phyloP scores from a whole-genome alignment of 1,140 invertebrate species.

The Trichomalopsis sarcophagae region DNA sequence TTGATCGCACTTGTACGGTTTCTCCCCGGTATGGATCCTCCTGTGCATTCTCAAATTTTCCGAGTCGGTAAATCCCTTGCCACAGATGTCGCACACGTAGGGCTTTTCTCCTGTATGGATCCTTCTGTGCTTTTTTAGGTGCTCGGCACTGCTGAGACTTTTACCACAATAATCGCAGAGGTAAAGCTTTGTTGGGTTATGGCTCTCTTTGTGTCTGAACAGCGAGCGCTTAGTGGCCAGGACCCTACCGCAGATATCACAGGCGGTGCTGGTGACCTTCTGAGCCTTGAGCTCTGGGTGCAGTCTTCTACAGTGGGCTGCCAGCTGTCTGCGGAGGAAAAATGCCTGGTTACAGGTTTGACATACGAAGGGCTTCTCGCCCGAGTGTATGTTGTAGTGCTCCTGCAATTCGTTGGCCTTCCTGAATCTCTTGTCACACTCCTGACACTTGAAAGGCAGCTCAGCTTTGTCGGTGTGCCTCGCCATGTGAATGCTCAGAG shows the following conservation, averaged over 20 bases:
- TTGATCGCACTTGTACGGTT: conserved; percentile 76
- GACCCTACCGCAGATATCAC: conserved; percentile 73
- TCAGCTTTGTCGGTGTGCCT: conserved; percentile 68
- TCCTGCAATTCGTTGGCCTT: conserved; percentile 72
- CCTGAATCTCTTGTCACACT: conserved; percentile 80
- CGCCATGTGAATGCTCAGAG: conserved; percentile 69
- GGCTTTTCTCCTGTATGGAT: conserved; percentile 86
- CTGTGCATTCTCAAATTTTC: conserved; percentile 74
- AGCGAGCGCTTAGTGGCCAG: conserved; percentile 73
- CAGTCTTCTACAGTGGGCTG: conserved; percentile 66
- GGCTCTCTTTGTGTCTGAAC: conserved; percentile 78
- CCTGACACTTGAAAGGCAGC: conserved; percentile 77
- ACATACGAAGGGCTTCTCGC: conserved; percentile 77
- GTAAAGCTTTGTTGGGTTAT: conserved; percentile 78
- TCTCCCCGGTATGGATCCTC: conserved; percentile 74
- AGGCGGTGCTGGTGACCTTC: conserved; percentile 67
- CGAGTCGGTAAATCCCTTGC: conserved; percentile 75
- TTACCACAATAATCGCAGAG: conserved; percentile 86
- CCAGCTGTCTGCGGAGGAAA: conserved; percentile 67
- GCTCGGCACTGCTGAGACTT: conserved; percentile 82
- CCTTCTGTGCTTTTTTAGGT: conserved; percentile 82
- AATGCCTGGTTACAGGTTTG: conserved; percentile 78
- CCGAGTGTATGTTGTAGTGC: conserved; percentile 73
- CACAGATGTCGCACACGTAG: conserved; percentile 79
- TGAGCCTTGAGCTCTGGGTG: conserved; percentile 71